phyloP scores from a whole-genome alignment of 64 coral and sea anemone species.

The Actinia tenebrosa region DNA sequence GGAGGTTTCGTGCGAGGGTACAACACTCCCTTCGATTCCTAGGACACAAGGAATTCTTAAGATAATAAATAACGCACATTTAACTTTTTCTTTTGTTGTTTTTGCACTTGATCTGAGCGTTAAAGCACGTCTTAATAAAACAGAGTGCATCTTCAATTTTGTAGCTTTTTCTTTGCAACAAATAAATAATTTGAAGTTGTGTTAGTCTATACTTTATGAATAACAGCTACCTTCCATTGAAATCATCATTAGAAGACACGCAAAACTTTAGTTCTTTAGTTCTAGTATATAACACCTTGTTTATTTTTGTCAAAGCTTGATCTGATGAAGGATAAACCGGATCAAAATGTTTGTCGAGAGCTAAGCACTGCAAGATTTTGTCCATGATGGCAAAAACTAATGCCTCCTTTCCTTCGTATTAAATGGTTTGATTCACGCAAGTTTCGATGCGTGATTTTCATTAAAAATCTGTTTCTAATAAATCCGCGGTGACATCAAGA shows the following conservation, averaged over 20 bases:
- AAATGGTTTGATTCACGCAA: background rate
- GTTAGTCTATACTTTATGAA: background rate
- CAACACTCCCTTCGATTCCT: slow-evolving; percentile 3
- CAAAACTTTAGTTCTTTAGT: background rate
- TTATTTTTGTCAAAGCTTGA: background rate
- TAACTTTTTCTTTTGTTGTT: background rate
- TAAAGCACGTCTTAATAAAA: background rate
- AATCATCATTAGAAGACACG: background rate
- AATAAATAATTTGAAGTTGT: background rate
- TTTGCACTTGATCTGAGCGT: background rate
- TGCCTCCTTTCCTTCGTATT: background rate
- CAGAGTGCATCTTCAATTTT: background rate
- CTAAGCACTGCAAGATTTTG: background rate
- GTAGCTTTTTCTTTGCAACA: background rate
- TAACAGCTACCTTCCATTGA: background rate
- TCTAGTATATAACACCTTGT: background rate
- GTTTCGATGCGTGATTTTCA: background rate
- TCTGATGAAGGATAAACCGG: background rate
- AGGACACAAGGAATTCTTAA: background rate
- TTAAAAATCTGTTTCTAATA: background rate
- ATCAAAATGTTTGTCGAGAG: background rate
- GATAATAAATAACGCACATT: background rate
- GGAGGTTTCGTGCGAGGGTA: background rate
- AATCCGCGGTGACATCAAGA: background rate
- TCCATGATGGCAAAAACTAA: background rate